Evolutionary conservation across 2,797 vertebrate species (phyloP).

Genomic region (Glossophaga mutica): DNA sequence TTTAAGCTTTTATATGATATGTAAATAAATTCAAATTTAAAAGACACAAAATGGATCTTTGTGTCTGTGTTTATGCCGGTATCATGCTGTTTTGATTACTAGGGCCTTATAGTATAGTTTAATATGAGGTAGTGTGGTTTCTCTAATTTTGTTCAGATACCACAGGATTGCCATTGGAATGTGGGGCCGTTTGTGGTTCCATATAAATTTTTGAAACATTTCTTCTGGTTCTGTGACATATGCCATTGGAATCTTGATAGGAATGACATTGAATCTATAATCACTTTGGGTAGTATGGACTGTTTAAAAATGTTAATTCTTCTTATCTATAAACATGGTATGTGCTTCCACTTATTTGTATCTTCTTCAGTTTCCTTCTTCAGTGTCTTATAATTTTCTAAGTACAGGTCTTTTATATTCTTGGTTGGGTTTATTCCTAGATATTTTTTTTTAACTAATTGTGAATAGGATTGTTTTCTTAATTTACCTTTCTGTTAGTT

Average conservation of each 20-base stretch:
- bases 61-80: not conserved
- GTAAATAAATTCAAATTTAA: not conserved
- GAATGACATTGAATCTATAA: not conserved
- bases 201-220: not conserved
- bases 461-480: not conserved
- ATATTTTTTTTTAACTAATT: not conserved
- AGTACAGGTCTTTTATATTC: not conserved
- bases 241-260: not conserved
- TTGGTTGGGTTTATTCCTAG: not conserved
- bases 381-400: not conserved
- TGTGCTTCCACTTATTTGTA: not conserved
- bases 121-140: not conserved
- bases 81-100: not conserved
- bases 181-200: not conserved
- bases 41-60: not conserved
- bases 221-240: not conserved
- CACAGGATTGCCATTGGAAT: not conserved
- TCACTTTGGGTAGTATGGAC: not conserved
- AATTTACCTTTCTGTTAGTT: not conserved
- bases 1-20: not conserved
- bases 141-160: not conserved
- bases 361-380: not conserved
- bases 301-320: not conserved
- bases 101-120: not conserved
- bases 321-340: not conserved